A percentile compares a stretch with the other conserved stretches of the same genome.
Evolutionary conservation across 2,888 invertebrate species (phyloP).

Genomic region (Drosophila mimetica): DNA sequence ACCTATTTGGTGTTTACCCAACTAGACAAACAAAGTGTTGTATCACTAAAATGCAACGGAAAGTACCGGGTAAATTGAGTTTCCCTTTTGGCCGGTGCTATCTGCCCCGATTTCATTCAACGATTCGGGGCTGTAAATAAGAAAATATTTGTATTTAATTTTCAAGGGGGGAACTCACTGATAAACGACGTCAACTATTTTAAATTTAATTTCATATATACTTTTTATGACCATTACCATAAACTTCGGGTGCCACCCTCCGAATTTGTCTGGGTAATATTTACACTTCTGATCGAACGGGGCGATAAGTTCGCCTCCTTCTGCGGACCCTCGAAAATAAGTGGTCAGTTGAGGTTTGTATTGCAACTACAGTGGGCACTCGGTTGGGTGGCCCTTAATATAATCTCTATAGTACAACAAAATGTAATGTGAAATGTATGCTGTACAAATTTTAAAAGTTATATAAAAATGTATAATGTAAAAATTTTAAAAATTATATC

Average conservation of each 20-base stretch:
- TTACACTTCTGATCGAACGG: conserved; percentile 30
- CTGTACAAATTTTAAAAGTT: too few species aligned
- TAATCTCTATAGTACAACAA: neutral
- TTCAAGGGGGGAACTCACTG: conserved; percentile 33
- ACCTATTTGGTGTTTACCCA: neutral
- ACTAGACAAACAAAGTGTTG: neutral
- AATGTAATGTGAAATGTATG: too few species aligned
- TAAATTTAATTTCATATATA: conserved; percentile 54
- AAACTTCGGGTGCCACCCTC: conserved; percentile 40
- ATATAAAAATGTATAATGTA: too few species aligned
- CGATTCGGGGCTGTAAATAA: conserved; percentile 30
- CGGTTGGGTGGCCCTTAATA: neutral
- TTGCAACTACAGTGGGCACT: conserved; percentile 8
- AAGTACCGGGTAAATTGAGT: neutral
- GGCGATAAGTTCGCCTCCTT: conserved; percentile 27
- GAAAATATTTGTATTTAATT: conserved; percentile 34
- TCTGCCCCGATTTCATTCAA: conserved; percentile 16
- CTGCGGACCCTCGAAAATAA: neutral
- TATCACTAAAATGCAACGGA: neutral
- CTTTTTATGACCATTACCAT: conserved; percentile 64
- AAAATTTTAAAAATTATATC: too few species aligned
- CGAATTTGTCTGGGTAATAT: conserved; percentile 22
- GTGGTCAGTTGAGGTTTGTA: conserved; percentile 10
- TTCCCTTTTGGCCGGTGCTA: neutral
- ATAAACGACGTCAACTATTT: conserved; percentile 56